Conservation (phyloP, 1,140 invertebrate species). For the Saccostrea echinata region DNA sequence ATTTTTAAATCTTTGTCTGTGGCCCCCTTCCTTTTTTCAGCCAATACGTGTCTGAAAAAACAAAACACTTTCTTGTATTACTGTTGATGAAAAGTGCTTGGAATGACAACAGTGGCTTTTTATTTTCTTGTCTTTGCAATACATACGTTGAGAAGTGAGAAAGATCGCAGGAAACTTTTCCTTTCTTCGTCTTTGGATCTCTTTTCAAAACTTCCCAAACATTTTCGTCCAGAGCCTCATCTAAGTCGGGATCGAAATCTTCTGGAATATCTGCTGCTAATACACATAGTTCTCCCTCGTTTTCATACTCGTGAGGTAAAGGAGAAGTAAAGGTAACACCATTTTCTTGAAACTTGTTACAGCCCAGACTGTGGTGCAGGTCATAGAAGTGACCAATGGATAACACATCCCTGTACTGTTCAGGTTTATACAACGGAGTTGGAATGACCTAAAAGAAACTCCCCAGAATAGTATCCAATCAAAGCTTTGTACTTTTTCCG, state of each 20-base stretch:
- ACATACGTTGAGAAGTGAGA: conserved; percentile 57
- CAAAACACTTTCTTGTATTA: not conserved
- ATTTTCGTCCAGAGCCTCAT: conserved; percentile 18
- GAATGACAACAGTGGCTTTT: not conserved
- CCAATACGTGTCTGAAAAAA: conserved; percentile 46
- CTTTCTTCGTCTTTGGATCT: conserved; percentile 35
- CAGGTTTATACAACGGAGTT: conserved; percentile 38
- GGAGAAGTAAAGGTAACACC: conserved; percentile 44
- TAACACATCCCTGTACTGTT: conserved; percentile 34
- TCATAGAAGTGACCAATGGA: conserved; percentile 59
- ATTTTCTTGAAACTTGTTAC: conserved; percentile 30
- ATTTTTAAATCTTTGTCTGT: conserved; percentile 12
- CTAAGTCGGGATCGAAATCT: conserved; percentile 26
- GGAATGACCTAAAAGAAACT: conserved; percentile 49
- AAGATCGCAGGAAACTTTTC: conserved; percentile 43
- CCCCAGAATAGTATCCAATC: no score
- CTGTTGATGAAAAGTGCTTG: not conserved
- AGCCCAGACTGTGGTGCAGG: conserved; percentile 38
- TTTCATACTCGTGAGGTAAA: conserved; percentile 55
- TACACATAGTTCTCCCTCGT: conserved; percentile 49
- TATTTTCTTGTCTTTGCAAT: not conserved
- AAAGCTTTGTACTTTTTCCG: no score
- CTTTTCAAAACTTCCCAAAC: conserved; percentile 47
- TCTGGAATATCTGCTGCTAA: conserved; percentile 36
- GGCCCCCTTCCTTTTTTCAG: conserved; percentile 37